Conservation (phyloP, 1,140 invertebrate genomes). For the Oncopodura yosiiana region DNA sequence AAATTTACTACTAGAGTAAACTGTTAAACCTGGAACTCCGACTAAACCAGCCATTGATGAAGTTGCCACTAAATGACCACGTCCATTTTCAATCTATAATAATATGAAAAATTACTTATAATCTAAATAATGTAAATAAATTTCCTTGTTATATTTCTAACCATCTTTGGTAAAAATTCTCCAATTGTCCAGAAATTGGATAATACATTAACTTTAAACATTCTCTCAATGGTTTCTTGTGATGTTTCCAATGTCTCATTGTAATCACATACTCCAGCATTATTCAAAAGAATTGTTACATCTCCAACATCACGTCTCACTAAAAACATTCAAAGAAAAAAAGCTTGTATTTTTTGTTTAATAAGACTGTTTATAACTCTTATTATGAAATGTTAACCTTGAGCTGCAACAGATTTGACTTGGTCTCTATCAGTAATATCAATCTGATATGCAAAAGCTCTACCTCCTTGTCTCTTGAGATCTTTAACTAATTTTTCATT, state of each 20-base stretch:
- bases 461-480: neutral
- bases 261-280: neutral
- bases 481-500: constrained; percentile 12
- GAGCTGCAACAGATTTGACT: neutral
- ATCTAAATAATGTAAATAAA: too few species aligned
- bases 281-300: neutral
- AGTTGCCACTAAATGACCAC: too few species aligned
- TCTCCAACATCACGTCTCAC: neutral
- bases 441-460: neutral
- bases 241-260: neutral
- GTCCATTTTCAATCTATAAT: too few species aligned
- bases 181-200: neutral
- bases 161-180: neutral
- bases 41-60: too few species aligned
- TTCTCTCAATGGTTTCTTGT: neutral
- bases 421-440: neutral
- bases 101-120: too few species aligned
- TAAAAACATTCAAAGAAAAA: neutral
- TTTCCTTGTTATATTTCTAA: neutral
- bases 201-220: neutral
- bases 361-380: neutral
- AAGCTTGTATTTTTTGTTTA: neutral
- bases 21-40: too few species aligned
- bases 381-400: neutral
- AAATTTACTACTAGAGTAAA: too few species aligned